Evolutionary conservation across 1,140 invertebrate species (phyloP).

Genomic region (Bombus soroeensis): DNA sequence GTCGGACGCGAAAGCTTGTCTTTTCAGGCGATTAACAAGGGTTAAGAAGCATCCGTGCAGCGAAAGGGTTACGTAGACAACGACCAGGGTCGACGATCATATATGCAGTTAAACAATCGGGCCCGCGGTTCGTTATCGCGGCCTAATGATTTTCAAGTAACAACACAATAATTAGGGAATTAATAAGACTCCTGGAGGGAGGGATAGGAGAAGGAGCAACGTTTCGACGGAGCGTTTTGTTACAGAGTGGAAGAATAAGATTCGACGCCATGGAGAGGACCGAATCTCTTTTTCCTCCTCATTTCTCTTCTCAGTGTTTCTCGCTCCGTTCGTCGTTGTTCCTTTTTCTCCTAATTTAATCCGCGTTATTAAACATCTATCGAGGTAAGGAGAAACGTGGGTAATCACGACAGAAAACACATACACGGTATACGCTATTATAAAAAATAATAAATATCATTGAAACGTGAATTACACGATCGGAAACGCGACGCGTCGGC

Average conservation of each 20-base stretch:
- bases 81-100: conserved; percentile 65
- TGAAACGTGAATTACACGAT: conserved; percentile 64
- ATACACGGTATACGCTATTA: conserved; percentile 67
- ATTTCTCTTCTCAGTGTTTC: background rate
- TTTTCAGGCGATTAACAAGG: background rate
- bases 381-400: conserved; percentile 57
- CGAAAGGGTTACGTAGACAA: conserved; percentile 43
- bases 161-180: conserved; percentile 67
- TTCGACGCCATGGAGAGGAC: too few species aligned
- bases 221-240: background rate
- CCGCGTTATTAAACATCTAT: conserved; percentile 51
- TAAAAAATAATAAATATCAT: conserved; percentile 67
- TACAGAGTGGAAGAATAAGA: background rate
- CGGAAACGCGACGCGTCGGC: conserved; percentile 23
- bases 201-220: background rate
- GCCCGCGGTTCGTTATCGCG: conserved; percentile 21
- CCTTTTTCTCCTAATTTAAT: background rate
- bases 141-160: conserved; percentile 38
- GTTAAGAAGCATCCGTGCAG: conserved; percentile 23
- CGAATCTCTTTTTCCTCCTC: background rate
- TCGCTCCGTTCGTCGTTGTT: background rate
- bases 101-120: conserved; percentile 76
- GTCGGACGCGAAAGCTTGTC: background rate
- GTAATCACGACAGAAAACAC: conserved; percentile 61
- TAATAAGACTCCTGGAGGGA: conserved; percentile 45